Evolutionary conservation across 2,888 invertebrate species (phyloP), one percentile per base, ranked within the genome.

Genomic region (Melipona bicolor): DNA sequence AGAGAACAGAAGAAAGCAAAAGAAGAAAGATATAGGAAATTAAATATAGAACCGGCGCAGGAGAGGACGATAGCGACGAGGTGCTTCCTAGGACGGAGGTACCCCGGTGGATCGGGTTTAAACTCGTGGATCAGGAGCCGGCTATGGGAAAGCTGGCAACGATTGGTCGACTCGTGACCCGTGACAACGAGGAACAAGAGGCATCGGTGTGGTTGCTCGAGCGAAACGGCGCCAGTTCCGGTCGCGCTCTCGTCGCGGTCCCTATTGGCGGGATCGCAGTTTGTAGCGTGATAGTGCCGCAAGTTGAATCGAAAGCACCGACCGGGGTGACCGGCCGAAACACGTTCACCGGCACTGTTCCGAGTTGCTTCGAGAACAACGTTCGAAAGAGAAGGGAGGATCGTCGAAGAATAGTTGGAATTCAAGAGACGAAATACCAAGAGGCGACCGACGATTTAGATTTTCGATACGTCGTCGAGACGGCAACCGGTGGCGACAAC

Each of bases 61-160:
- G n/a, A 24, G 54, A n/a, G 36, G 19, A 24, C 36, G n/a, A 50
- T 19, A 17, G 32, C 11, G 50, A 32, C 56, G 11, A 21, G 17
- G 78, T 76, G 64, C 65, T 74, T 74, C 82, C 72, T 52, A 27
- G 70, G 27, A 24, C 27, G 82, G 82, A 71, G 83, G 67, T 67
- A 79, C 77, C 79, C 52, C 76, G 89, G 74, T 81, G 77, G 74
- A 76, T 78, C 85, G 88, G 90, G 88, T 87, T 84, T 87, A 88
- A 91, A 88, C 86, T 84, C 82, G 90, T 50, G 64, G 90, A 90
- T 89, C 87, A 89, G 77, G 32, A 70, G 83, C 92, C 91, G 93
- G 94, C 93, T 94, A 94, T 94, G 94, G 94, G 93, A 93, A 92
- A 92, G 92, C 91, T 93, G 91, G 90, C 91, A 90, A 92, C 92